Evolutionary conservation across 1,140 invertebrate species (phyloP).

Genomic region (Drosophila lacteicornis): DNA sequence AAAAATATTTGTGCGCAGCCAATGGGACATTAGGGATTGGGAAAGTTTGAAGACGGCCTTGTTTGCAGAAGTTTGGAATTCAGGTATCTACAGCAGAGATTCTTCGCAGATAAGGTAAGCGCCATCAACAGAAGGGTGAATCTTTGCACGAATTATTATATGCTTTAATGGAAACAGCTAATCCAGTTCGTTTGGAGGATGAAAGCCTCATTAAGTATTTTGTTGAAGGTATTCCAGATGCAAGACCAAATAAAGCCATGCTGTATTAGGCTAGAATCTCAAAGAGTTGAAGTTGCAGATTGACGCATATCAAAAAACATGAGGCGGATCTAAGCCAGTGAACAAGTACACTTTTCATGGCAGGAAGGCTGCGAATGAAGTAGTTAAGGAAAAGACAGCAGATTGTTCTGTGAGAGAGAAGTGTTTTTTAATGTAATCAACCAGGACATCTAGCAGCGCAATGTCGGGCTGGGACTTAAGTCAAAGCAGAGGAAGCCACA

Average conservation of each 20-base stretch:
- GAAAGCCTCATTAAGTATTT: slow-evolving; percentile 2
- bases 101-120: too few relatives aligned
- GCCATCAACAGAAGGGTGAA: too few relatives aligned
- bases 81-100: too few relatives aligned
- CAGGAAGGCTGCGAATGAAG: background rate
- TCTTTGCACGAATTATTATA: background rate
- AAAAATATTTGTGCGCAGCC: background rate
- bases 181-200: too few relatives aligned
- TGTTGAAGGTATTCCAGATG: background rate
- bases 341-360: background rate
- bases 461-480: background rate
- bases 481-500: background rate
- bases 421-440: slow-evolving; percentile 1
- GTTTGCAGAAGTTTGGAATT: too few relatives aligned
- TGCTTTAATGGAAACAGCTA: background rate
- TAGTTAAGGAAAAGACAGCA: background rate
- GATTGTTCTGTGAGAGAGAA: background rate
- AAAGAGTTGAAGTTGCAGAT: too few relatives aligned
- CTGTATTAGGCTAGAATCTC: too few relatives aligned
- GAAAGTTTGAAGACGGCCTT: background rate
- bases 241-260: too few relatives aligned
- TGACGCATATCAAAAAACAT: background rate
- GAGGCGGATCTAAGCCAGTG: background rate
- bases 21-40: background rate
- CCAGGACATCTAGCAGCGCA: background rate